Evolutionary conservation across 2,888 invertebrate species (phyloP).

Genomic region (Tanytarsus gracilentus): DNA sequence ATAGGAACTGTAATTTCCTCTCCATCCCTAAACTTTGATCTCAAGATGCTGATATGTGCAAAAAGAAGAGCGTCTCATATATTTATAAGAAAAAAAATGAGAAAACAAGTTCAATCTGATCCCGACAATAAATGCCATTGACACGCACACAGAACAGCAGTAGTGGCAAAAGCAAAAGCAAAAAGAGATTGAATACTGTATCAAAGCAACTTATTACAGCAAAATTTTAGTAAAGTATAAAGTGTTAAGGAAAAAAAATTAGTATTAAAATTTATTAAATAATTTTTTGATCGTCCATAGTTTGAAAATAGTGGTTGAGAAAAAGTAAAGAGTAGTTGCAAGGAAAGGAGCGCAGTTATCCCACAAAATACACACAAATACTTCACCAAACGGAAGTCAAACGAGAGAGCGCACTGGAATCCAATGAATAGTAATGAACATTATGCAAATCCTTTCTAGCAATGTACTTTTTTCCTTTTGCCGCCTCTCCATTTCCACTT

Average conservation of each 20-base stretch:
- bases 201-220: neutral
- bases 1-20: constrained; percentile 6
- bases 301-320: too few species aligned
- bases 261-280: too few species aligned
- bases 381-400: too few species aligned
- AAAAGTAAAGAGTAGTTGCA: too few species aligned
- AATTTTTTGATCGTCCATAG: too few species aligned
- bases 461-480: constrained; percentile 4
- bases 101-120: constrained; percentile 21
- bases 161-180: neutral
- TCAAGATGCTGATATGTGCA: constrained; percentile 23
- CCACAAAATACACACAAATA: too few species aligned
- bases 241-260: too few species aligned
- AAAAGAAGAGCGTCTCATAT: neutral
- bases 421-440: constrained; percentile 28
- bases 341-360: neutral
- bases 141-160: constrained; percentile 18
- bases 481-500: neutral
- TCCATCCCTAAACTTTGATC: constrained; percentile 17
- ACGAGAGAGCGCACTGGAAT: constrained; percentile 18
- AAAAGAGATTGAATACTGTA: too few species aligned
- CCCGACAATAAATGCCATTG: constrained; percentile 21
- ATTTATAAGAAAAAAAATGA: neutral
- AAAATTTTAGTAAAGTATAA: too few species aligned
- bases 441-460: constrained; percentile 28